Percentiles rank a stretch among this genome's conserved stretches.
Conservation (phyloP, 2,113 vertebrate genomes). For the Sterna hirundo region DNA sequence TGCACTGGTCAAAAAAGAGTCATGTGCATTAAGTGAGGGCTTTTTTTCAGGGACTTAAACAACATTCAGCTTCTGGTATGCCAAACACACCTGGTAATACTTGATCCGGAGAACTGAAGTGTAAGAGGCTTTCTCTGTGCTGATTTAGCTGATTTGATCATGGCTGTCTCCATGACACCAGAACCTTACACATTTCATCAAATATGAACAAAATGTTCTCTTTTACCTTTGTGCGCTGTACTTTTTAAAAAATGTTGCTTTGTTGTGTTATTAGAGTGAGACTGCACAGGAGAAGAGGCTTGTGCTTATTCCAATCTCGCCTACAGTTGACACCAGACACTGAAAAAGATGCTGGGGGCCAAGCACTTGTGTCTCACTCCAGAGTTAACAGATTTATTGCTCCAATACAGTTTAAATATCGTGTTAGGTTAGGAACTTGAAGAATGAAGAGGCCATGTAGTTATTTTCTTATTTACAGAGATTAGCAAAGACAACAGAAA, state of each 20-base stretch:
- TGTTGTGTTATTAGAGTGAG: not conserved
- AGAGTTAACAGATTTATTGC: not conserved
- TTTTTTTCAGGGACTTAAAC: not conserved
- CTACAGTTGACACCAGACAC: not conserved
- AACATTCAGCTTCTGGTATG: not conserved
- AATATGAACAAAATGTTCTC: not conserved
- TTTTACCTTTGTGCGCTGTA: not conserved
- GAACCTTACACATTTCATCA: not conserved
- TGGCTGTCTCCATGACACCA: not conserved
- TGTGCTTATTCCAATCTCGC: not conserved
- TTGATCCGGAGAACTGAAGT: not conserved
- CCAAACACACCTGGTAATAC: not conserved
- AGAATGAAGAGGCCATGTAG: not conserved
- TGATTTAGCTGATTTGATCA: not conserved
- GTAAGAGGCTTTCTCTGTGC: not conserved
- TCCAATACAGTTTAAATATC: not conserved
- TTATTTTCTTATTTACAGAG: not conserved
- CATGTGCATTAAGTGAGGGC: not conserved
- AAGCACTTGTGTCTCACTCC: not conserved
- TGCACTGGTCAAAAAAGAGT: not conserved
- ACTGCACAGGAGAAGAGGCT: not conserved
- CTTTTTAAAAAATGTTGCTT: not conserved
- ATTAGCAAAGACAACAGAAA: not conserved
- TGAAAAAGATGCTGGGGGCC: not conserved
- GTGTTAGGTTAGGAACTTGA: not conserved